Percentiles rank a stretch among this genome's conserved stretches.
Conservation (phyloP, 2,113 vertebrate genomes). For the Petaurus breviceps region DNA sequence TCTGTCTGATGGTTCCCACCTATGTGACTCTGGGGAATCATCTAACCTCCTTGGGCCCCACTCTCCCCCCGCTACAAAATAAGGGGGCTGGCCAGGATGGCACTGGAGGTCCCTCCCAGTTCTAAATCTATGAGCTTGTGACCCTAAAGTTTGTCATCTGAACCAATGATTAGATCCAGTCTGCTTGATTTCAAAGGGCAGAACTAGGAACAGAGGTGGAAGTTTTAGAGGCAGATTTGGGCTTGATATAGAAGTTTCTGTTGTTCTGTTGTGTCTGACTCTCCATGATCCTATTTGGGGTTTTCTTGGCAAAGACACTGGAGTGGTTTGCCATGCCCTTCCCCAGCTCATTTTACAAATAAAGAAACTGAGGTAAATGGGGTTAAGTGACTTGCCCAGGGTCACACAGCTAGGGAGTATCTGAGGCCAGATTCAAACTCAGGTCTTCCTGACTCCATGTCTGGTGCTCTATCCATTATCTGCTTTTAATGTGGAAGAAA, state of each 20-base stretch:
- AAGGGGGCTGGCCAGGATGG: neutral
- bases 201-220: neutral
- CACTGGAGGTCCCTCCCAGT: neutral
- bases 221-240: neutral
- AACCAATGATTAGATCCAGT: neutral
- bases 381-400: no score
- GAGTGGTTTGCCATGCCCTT: no score
- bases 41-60: neutral
- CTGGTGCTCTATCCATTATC: neutral
- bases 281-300: no score
- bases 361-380: no score
- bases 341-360: no score
- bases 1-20: neutral
- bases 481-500: no score
- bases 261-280: no score
- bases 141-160: neutral
- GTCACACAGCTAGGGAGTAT: no score
- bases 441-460: neutral
- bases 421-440: neutral
- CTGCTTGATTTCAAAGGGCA: neutral
- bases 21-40: neutral
- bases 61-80: neutral
- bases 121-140: neutral
- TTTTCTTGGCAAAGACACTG: no score
- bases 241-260: no score